A percentile compares a stretch with the other conserved stretches of the same genome.
phyloP scores from a whole-genome alignment of 2,113 vertebrate species.

The Scatophagus argus region DNA sequence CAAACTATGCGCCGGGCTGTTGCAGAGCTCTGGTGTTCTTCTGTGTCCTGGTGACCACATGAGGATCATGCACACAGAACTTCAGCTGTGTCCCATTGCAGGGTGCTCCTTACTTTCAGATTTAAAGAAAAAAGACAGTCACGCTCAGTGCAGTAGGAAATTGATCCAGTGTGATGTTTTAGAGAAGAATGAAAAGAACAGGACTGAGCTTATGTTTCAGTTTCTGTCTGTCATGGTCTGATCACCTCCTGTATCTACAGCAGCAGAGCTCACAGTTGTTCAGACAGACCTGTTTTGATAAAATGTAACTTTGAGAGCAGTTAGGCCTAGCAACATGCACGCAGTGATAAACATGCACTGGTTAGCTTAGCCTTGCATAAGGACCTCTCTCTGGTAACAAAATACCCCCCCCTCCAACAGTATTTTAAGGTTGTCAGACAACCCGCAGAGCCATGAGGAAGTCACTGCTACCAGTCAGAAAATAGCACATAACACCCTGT shows the following conservation, averaged over 20 bases:
- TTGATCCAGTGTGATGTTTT: conserved; percentile 14
- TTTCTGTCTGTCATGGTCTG: background rate
- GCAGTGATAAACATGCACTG: background rate
- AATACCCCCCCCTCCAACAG: background rate
- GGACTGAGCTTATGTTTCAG: background rate
- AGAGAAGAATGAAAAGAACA: background rate
- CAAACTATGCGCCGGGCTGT: conserved; percentile 57
- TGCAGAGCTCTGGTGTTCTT: conserved; percentile 22
- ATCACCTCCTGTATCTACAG: background rate
- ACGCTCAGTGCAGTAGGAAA: conserved; percentile 4
- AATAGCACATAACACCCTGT: background rate
- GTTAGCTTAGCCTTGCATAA: background rate
- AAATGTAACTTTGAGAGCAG: background rate
- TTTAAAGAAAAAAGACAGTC: conserved; percentile 16
- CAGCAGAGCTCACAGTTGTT: background rate
- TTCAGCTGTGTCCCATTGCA: conserved; percentile 46
- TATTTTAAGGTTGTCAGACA: too few relatives aligned
- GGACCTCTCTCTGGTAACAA: background rate
- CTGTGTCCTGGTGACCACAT: conserved; percentile 40
- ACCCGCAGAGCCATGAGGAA: background rate
- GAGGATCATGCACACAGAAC: conserved; percentile 55
- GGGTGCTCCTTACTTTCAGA: conserved; percentile 20
- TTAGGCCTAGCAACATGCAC: background rate
- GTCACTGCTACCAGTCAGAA: background rate
- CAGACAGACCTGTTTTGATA: background rate